Percentiles rank a stretch among this genome's conserved stretches.
Evolutionary conservation across 2,113 vertebrate species (phyloP).

Genomic region (Perognathus longimembris): DNA sequence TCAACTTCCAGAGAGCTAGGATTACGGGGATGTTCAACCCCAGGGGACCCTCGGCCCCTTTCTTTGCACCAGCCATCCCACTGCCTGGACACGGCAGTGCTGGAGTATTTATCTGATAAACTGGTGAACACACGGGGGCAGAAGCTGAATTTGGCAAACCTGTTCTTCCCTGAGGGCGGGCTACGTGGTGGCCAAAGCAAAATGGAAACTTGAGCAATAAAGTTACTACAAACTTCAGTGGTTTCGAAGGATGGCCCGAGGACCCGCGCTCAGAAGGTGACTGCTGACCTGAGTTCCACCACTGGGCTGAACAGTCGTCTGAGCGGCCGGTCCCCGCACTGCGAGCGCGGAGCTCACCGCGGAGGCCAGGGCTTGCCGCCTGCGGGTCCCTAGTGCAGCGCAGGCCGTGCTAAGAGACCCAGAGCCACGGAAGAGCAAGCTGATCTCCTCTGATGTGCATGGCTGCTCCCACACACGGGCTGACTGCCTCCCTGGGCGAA

Average conservation of each 20-base stretch:
- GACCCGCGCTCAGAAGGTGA: conserved; percentile 1
- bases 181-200: not conserved
- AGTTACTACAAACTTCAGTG: not conserved
- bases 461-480: not conserved
- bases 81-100: not conserved
- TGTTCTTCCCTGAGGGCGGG: not conserved
- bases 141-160: conserved; percentile 8
- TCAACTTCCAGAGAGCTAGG: not conserved
- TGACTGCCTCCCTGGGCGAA: conserved; percentile 50
- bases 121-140: not conserved
- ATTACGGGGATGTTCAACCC: no score
- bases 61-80: not conserved
- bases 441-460: conserved; percentile 43
- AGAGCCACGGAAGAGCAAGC: conserved; percentile 55
- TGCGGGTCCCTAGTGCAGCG: conserved; percentile 22
- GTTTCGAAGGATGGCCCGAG: conserved; percentile 14
- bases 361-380: not conserved
- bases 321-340: not conserved
- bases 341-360: no score
- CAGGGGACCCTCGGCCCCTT: not conserved
- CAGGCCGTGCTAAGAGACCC: not conserved
- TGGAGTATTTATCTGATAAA: not conserved
- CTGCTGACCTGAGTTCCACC: not conserved
- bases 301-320: not conserved
- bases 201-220: conserved; percentile 11